These are phyloP conservation scores for Alosa alosa DNA, from an alignment of 2,113 vertebrate species.

Conservation along the genomic window DNA sequence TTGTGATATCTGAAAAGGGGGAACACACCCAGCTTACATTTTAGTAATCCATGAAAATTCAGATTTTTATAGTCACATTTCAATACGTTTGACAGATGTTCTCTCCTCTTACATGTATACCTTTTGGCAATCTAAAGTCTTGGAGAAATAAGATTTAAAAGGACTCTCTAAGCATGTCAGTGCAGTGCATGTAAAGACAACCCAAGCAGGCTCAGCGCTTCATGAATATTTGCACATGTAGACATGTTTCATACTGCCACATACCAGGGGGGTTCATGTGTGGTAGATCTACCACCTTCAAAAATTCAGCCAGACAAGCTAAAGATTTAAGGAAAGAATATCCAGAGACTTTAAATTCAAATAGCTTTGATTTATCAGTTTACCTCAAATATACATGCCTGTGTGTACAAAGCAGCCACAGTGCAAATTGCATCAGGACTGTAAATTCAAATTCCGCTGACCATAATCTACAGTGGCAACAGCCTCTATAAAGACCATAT, in stretches of 20 bases:
- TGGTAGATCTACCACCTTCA: background rate
- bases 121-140: slow-evolving; percentile 30
- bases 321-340: background rate
- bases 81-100: slow-evolving; percentile 11
- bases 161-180: slow-evolving; percentile 18
- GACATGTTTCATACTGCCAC: background rate
- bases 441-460: background rate
- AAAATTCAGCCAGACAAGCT: background rate
- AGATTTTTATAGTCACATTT: slow-evolving; percentile 33
- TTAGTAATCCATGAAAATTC: slow-evolving; percentile 30
- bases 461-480: background rate
- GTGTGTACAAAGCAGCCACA: background rate
- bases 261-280: background rate
- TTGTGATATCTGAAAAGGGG: slow-evolving; percentile 42
- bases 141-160: slow-evolving; percentile 28
- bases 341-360: background rate
- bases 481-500: background rate
- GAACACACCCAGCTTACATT: slow-evolving; percentile 27
- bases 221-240: background rate
- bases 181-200: background rate
- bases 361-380: background rate
- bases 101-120: slow-evolving; percentile 15
- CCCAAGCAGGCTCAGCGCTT: background rate
- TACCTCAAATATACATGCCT: background rate
- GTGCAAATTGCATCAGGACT: background rate